A percentile compares a stretch with the other conserved stretches of the same genome.
Evolutionary conservation across 2,113 vertebrate species (phyloP).

Genomic region (Austrofundulus limnaeus): DNA sequence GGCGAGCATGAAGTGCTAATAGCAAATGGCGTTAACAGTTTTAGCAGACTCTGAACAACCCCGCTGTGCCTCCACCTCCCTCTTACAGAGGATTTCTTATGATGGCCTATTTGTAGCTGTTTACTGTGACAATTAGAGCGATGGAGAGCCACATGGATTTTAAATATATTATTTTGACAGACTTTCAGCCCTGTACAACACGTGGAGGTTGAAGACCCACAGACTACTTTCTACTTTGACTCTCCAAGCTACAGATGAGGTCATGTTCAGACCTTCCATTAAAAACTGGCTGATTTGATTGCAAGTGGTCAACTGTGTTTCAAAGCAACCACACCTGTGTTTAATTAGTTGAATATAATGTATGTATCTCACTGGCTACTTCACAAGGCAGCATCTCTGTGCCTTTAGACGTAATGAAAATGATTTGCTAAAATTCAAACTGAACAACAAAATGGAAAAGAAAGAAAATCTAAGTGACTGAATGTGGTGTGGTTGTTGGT

Average conservation of each 20-base stretch:
- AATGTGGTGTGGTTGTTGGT: too few relatives aligned
- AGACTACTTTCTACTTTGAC: conserved; percentile 6
- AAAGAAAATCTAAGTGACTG: too few relatives aligned
- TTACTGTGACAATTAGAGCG: conserved; percentile 36
- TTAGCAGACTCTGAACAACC: conserved; percentile 49
- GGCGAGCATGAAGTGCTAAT: conserved; percentile 73
- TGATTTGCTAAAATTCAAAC: too few relatives aligned
- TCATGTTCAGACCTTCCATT: too few relatives aligned
- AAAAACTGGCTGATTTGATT: too few relatives aligned
- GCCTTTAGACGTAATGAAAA: too few relatives aligned
- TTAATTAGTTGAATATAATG: too few relatives aligned
- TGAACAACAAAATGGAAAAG: too few relatives aligned
- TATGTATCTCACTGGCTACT: too few relatives aligned
- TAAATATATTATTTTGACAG: background rate
- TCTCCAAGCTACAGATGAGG: background rate
- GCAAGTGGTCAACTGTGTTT: too few relatives aligned
- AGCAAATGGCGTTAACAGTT: conserved; percentile 57
- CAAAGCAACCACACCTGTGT: too few relatives aligned
- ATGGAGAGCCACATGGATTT: conserved; percentile 17
- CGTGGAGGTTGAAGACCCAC: conserved; percentile 14
- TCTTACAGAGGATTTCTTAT: conserved; percentile 14
- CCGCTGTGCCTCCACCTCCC: conserved; percentile 42
- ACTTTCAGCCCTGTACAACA: background rate
- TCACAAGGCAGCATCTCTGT: too few relatives aligned
- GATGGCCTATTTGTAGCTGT: conserved; percentile 44